These are phyloP conservation scores for Eutolmus rufibarbis DNA, from an alignment of 2,888 invertebrate species.

Conservation along the genomic window DNA sequence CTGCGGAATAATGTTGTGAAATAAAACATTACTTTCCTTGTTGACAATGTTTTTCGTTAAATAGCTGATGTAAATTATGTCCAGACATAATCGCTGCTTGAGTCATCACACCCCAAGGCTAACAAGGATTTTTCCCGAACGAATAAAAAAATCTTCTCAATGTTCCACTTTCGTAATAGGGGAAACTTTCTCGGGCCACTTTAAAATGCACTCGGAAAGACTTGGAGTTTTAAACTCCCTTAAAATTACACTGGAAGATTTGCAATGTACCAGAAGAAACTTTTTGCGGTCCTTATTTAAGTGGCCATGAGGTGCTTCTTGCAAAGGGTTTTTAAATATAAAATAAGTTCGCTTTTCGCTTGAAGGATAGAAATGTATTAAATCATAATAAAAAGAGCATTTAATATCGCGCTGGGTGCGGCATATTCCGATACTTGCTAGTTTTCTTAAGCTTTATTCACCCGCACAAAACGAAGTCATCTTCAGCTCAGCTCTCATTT, in stretches of 20 bases:
- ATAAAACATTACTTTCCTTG: background rate
- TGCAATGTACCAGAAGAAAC: background rate
- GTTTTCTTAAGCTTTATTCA: background rate
- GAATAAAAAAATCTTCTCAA: background rate
- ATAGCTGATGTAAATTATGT: conserved; percentile 1
- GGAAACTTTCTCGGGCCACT: background rate
- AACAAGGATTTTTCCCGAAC: background rate
- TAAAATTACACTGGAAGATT: background rate
- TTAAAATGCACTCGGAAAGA: background rate
- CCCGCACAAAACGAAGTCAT: background rate
- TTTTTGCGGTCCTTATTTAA: background rate
- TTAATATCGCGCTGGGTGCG: background rate
- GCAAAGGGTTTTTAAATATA: background rate
- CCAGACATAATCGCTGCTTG: background rate
- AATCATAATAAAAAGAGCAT: background rate
- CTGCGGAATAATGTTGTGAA: background rate
- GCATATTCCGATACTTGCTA: background rate
- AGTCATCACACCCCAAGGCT: background rate
- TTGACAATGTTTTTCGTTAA: background rate
- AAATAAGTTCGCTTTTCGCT: background rate
- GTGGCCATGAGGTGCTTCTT: background rate
- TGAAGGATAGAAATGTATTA: background rate
- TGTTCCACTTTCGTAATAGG: background rate
- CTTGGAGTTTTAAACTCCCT: background rate
- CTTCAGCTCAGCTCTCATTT: background rate